Base-by-base conservation (phyloP, 1,140 invertebrate genomes). In the Drosophila kurseongensis region DNA sequence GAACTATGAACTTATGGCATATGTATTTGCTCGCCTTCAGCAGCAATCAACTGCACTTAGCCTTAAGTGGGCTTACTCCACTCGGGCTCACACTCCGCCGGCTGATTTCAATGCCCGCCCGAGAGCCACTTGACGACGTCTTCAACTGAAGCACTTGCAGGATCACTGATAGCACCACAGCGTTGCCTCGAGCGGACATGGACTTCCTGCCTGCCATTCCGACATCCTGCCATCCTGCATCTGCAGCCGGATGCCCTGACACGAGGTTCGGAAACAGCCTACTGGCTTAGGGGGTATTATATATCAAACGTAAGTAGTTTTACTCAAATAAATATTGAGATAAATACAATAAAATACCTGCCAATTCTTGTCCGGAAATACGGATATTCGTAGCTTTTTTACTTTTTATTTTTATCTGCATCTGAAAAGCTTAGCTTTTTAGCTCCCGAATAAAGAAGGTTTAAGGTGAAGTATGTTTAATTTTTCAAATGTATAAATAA, bases 21-120 rank as follows among this genome's bases (percentile, higher is more conserved):
- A 80, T 80, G 74, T 80, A 80, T 80, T 79, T 80, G 78, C 78
- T 60, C 73, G 52, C 58, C 68, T 54, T 60, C 75, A 54, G 75
- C 59, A 59, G 67, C 66, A 71, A 83, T 77, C 77, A 69, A 77
- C 63, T 73, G 82, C 82, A 82, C 82, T 85, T 81, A 85, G 47
- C 61, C 45, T n/a, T 56, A 68, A 85, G 78, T 81, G 54, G 62
- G 36, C 44, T 47, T 47, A 58, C 60, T 58, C 27, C 36, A 40
- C 29, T 48, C 54, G 56, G 47, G 32, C 29, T 38, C 23, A 23
- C 23, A 23, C 23, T 14, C 32, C 35, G 50, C 29, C 56, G 42
- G 60, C 50, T 59, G 82, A 85, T 73, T 83, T 76, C 41, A 63
- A 85, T 80, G 73, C 45, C 38, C 32, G 35, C 16, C 18, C 41